phyloP scores from a whole-genome alignment of 2,888 invertebrate species.

The Odontothrips loti region DNA sequence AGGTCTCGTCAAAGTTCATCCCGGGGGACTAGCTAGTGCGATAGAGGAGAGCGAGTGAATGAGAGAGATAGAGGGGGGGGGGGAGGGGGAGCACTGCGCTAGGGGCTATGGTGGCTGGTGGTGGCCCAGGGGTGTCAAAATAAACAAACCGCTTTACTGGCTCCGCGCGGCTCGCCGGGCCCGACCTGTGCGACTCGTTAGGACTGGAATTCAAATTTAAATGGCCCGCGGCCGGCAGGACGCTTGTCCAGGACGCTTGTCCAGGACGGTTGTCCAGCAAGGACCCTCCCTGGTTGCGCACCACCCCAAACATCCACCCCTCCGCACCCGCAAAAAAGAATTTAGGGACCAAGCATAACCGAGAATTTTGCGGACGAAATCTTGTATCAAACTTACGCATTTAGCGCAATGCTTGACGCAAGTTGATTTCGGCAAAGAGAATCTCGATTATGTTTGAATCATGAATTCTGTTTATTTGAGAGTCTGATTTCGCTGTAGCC shows the following conservation, averaged over 20 bases:
- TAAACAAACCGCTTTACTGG: neutral
- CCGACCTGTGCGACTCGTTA: neutral
- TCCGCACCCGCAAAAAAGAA: neutral
- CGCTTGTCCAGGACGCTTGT: too few species aligned
- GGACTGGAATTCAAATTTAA: neutral
- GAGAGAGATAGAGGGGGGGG: neutral
- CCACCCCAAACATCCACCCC: neutral
- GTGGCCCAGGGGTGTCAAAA: neutral
- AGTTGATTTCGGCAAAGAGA: too few species aligned
- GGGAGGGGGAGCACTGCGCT: neutral
- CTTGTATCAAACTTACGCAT: too few species aligned
- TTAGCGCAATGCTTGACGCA: too few species aligned
- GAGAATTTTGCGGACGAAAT: too few species aligned
- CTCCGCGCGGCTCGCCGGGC: too few species aligned
- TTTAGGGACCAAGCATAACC: neutral
- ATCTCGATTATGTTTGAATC: too few species aligned
- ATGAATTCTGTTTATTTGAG: too few species aligned
- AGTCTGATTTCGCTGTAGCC: too few species aligned
- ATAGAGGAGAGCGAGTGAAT: neutral
- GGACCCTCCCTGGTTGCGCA: neutral
- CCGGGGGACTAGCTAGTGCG: too few species aligned
- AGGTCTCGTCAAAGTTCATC: too few species aligned
- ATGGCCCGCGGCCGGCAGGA: neutral
- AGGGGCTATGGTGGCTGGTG: too few species aligned
- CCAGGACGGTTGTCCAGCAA: neutral